Base-by-base conservation (phyloP, 2,888 invertebrate genomes). In the Eupithecia insigniata region DNA sequence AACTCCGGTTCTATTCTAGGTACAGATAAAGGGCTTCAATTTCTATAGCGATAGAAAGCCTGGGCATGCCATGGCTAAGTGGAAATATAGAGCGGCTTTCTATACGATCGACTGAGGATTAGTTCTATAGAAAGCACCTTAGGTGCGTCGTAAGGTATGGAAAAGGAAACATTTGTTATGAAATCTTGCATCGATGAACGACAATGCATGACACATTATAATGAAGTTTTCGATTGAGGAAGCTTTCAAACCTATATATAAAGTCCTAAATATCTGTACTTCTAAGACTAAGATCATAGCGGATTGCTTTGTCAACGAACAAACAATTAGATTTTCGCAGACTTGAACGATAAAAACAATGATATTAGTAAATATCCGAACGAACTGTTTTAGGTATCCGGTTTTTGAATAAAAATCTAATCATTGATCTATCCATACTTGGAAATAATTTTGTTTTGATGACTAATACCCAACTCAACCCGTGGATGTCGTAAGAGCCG, bases 1-100 rank as follows among this genome's bases (percentile, higher is more conserved):
- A 30, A 39, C 22, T 36, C 22, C 64, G 34, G 34, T 32, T 32
- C 12, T 62, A n/a, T n/a, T 32, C 34, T 62, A 32, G 61, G 10
- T 34, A 26, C 34, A 36, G 34, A 64, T 64, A 64, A 64, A 64
- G 43, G n/a, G n/a, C 26, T 66, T 46, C 16, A 28, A 66, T 22
- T 46, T 43, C 28, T 66, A 66, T 32, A 62, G 30, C 30, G 64
- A 39, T 64, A 64, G 64, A 34, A 36, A 64, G 26, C 36, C 64
- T n/a, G 28, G 65, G 36, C n/a, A n/a, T 26, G n/a, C 43, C 43
- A 43, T 34, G 7, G 30, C 30, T 65, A 36, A 66, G 43, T 66
- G 43, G 43, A 46, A 18, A 66, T 66, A 66, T 66, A 66, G 43
- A 64, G 34, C 61, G 34, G 61, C 61, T 62, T 62, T 62, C 61